Conservation (phyloP, 1,140 invertebrate species). For the Eumeta japonica region DNA sequence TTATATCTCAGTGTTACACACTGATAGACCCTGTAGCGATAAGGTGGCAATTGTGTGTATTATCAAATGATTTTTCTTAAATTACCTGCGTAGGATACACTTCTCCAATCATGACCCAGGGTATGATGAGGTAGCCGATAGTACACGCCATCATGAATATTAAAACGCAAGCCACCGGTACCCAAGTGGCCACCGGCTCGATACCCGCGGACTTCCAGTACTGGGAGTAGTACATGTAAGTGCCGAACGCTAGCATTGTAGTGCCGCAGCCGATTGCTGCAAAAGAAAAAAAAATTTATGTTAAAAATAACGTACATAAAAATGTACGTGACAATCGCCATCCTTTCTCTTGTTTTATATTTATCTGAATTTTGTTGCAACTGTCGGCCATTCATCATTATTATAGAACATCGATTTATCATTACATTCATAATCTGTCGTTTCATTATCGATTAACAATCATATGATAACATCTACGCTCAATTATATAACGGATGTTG, state of each 20-base stretch:
- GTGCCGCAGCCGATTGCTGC: slow-evolving; percentile 64
- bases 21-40: too few relatives aligned
- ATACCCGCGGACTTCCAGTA: slow-evolving; percentile 43
- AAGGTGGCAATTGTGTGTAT: too few relatives aligned
- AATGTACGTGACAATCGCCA: too few relatives aligned
- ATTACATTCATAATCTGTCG: too few relatives aligned
- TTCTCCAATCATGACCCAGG: slow-evolving; percentile 75
- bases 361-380: slow-evolving; percentile 3
- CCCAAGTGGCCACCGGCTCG: slow-evolving; percentile 56
- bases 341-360: too few relatives aligned
- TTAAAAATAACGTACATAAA: not conserved
- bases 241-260: slow-evolving; percentile 63
- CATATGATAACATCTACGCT: too few relatives aligned
- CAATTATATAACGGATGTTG: too few relatives aligned
- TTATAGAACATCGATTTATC: too few relatives aligned
- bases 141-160: slow-evolving; percentile 65
- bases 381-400: too few relatives aligned
- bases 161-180: slow-evolving; percentile 64
- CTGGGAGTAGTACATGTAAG: slow-evolving; percentile 60
- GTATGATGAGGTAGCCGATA: slow-evolving; percentile 68
- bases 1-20: too few relatives aligned
- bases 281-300: slow-evolving; percentile 13
- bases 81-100: slow-evolving; percentile 62
- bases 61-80: too few relatives aligned
- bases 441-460: too few relatives aligned